These are phyloP conservation scores for Heterotilapia buettikoferi DNA, from an alignment of 2,113 vertebrate species.

Conservation along the genomic window DNA sequence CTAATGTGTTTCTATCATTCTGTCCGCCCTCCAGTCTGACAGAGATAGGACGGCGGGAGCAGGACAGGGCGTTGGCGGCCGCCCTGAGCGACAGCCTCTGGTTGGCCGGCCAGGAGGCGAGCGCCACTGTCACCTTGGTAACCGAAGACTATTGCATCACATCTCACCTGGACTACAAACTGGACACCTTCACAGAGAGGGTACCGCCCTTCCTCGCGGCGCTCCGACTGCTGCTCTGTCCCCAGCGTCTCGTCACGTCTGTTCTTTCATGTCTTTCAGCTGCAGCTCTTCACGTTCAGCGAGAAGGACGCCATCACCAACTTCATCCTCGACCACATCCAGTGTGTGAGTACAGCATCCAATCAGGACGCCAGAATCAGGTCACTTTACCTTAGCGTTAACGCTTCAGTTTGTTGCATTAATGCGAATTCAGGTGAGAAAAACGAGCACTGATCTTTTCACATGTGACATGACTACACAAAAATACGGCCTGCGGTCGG, in stretches of 20 bases:
- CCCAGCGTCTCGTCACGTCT: neutral
- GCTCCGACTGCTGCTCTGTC: fast-evolving
- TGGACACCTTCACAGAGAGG: conserved; percentile 72
- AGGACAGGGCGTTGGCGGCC: conserved; percentile 60
- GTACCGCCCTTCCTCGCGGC: conserved; percentile 10
- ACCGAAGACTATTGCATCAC: conserved; percentile 25
- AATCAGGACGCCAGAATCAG: neutral
- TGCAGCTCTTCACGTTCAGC: conserved; percentile 79
- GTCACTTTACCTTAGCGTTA: neutral
- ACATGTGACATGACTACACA: fast-evolving
- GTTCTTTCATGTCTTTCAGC: conserved; percentile 51
- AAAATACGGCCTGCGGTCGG: fast-evolving
- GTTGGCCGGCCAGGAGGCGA: conserved; percentile 72
- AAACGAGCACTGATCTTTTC: neutral
- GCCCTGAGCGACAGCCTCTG: conserved; percentile 77
- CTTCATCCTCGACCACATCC: conserved; percentile 79
- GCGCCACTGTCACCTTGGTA: conserved; percentile 70
- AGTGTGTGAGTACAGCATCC: conserved; percentile 71
- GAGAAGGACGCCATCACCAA: conserved; percentile 69
- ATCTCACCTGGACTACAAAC: conserved; percentile 50
- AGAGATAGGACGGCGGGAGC: conserved; percentile 54
- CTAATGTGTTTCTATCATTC: neutral
- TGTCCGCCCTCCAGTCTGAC: conserved; percentile 60
- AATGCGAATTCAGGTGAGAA: neutral
- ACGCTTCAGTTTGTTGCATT: neutral